phyloP scores from a whole-genome alignment of 1,140 invertebrate genomes.

The Argopecten irradians region DNA sequence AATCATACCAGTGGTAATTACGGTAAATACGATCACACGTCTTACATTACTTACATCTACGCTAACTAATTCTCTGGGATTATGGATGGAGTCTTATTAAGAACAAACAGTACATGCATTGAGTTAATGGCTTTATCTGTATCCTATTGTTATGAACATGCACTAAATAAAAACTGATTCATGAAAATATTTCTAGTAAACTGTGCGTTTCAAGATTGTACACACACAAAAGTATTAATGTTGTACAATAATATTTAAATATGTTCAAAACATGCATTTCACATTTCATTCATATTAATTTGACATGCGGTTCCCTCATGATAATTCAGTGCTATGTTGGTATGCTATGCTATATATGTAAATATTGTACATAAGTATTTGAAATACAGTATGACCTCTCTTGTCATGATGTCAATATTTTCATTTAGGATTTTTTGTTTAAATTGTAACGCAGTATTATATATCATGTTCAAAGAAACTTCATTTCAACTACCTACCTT shows the following conservation, averaged over 20 bases:
- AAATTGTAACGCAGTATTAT: neutral
- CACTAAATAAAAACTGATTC: neutral
- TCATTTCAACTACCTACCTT: slow-evolving; percentile 42
- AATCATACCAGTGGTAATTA: neutral
- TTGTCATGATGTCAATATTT: too few relatives aligned
- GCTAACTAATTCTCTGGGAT: neutral
- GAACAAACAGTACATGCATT: neutral
- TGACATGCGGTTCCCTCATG: neutral
- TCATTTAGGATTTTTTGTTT: too few relatives aligned
- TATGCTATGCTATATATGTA: too few relatives aligned
- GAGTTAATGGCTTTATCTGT: neutral
- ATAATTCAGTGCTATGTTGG: neutral
- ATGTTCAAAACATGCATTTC: neutral
- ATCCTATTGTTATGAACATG: neutral
- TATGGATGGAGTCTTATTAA: neutral
- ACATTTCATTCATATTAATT: neutral
- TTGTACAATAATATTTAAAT: neutral
- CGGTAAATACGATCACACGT: neutral
- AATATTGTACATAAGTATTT: too few relatives aligned
- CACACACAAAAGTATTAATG: neutral
- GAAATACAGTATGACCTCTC: too few relatives aligned
- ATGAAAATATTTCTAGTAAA: neutral
- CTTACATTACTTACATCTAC: neutral
- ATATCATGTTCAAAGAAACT: neutral
- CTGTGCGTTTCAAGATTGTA: too few relatives aligned